Evolutionary conservation across 2,113 vertebrate genomes (phyloP), one percentile per base, ranked within the genome.

Genomic region (Lanius collurio): DNA sequence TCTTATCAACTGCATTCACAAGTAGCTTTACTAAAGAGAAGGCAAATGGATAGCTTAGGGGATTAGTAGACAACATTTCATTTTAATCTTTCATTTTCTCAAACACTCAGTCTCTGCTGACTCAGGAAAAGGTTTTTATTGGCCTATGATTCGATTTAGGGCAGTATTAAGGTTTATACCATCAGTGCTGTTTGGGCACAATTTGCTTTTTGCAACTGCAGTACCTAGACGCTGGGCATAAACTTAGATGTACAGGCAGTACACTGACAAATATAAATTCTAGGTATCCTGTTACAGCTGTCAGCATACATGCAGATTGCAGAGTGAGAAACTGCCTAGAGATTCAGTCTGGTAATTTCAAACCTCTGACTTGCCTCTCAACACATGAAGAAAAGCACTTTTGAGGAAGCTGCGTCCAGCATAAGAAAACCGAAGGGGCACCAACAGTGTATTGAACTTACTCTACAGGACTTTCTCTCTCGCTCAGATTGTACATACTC

Each of bases 281-380:
- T 56, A 41, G 35, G 68, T 80, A 74, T 95, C 75, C 79, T 62
- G 55, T 93, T 95, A 93, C 85, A 69, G 90, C 93, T 93, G 77
- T 95, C 81, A 95, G 82, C 78, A 21, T 63, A 60, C 55, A 68
- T 10, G 21, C 53, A 85, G 70, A 84, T 20, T 87, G 95, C 69
- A 73, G 81, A 93, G 41, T 31, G 59, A 90, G 85, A 71, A 76
- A 90, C 18, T 79, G 71, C 83, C 47, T 21, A 42, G 42, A 85
- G 57, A 62, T 35, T 53, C 44, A 21, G 70, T 49, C 50, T 30
- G 65, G 56, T 70, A 21, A 78, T 59, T 93, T 91, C 81, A 85
- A 62, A 26, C 42, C 35, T 68, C 65, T 79, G 44, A 71, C 71
- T 75, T 63, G 73, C 35, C 33, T 87, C 81, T 79, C 52, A 44